Base-by-base conservation (phyloP, 2,797 vertebrate genomes). In the Danio tinwini region DNA sequence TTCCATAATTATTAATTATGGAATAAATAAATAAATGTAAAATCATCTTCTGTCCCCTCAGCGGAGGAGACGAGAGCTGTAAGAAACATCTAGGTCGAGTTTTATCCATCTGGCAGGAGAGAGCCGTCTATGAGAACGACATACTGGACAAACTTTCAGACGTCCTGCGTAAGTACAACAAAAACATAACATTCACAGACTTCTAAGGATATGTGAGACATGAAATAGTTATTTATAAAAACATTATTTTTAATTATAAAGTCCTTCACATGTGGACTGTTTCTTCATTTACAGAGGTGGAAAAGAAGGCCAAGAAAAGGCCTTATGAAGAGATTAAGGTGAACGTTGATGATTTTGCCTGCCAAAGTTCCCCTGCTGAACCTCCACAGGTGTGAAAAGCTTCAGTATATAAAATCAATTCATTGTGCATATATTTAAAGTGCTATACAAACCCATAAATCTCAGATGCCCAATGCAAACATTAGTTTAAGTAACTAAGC, bases 101-200 rank as follows among this genome's bases (percentile, higher is more conserved):
- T 76, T 91, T 99, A 14, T 98, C 97, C 85, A 99, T 99, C 89
- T 99, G 98, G 98, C 96, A 98, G 91, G 98, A 99, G 92, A 95
- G 98, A 89, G 96, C 94, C 39, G 97, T 99, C 84, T 99, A 99
- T 88, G 97, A 98, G 87, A 96, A 94, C 83, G 94, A 95, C 88
- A 93, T 99, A 47, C 92, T 99, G 89, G 95, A 97, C 80, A 96
- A 98, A 87, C 96, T 99, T 86, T 96, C 95, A 49, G 94, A 95
- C 86, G 96, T 98, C 78, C 89, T 99, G 1, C 95, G 98, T 98
- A 93, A 96, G 96, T 96, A 80, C 7, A 67, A 1, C 42, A 59
- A 8, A 3, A 1, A 12, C 61, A 64, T 5, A 19, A 16, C 4
- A 2, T 17, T 70, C 17, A 53, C 49, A 16, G 17, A 14, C 19